phyloP scores from a whole-genome alignment of 2,888 invertebrate genomes.

The Horisme vitalbata region DNA sequence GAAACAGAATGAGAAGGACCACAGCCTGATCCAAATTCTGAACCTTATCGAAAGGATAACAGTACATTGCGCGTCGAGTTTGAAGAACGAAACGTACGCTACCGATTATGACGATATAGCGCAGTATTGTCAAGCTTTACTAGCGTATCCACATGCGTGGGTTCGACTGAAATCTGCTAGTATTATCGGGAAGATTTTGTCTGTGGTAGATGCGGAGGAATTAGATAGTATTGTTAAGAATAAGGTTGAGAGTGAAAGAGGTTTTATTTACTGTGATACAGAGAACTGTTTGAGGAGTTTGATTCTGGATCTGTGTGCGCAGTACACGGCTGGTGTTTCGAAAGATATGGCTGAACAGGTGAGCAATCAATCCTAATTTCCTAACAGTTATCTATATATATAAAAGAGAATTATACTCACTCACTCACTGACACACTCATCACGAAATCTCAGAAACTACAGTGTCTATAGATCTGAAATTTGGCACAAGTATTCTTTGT shows the following conservation, averaged over 20 bases:
- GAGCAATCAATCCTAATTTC: too few relatives aligned
- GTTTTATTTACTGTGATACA: conserved; percentile 85
- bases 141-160: conserved; percentile 94
- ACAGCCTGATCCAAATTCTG: conserved; percentile 88
- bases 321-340: conserved; percentile 86
- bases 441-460: too few relatives aligned
- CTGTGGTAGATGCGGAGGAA: conserved; percentile 83
- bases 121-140: conserved; percentile 86
- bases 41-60: conserved; percentile 88
- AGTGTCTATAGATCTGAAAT: too few relatives aligned
- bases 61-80: conserved; percentile 82
- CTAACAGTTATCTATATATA: too few relatives aligned
- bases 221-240: conserved; percentile 76
- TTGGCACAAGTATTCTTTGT: too few relatives aligned
- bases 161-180: conserved; percentile 90
- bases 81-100: conserved; percentile 74
- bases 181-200: conserved; percentile 88
- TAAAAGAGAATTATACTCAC: too few relatives aligned
- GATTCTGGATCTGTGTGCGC: conserved; percentile 89
- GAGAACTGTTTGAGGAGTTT: conserved; percentile 85
- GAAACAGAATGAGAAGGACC: conserved; percentile 86
- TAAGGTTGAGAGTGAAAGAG: conserved; percentile 63
- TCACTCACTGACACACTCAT: too few relatives aligned
- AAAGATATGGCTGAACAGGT: conserved; percentile 89
- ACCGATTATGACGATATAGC: conserved; percentile 82